A percentile compares a stretch with the other conserved stretches of the same genome.
These are phyloP conservation scores for Lobophora halterata DNA, from an alignment of 2,888 invertebrate species.

Conservation along the genomic window DNA sequence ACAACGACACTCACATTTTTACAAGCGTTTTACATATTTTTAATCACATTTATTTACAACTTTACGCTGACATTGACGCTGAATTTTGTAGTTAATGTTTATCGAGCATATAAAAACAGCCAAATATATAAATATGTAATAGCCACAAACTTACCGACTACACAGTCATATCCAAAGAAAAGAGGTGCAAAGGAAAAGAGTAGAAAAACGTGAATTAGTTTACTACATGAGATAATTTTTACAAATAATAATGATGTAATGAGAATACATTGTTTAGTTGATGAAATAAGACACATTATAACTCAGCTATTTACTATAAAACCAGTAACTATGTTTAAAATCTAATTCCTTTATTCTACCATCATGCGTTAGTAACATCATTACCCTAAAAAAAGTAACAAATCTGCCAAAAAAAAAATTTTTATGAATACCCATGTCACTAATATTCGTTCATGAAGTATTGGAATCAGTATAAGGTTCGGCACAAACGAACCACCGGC, in stretches of 20 bases:
- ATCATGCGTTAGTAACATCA: too few relatives aligned
- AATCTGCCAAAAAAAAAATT: too few relatives aligned
- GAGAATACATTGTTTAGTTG: slow-evolving; percentile 8
- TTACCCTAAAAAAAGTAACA: too few relatives aligned
- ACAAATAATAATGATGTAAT: slow-evolving; percentile 14
- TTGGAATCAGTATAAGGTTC: too few relatives aligned
- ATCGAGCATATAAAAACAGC: slow-evolving; percentile 16
- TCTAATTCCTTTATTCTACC: too few relatives aligned
- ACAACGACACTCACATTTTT: slow-evolving; percentile 19
- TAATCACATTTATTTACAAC: slow-evolving; percentile 10
- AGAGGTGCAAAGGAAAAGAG: slow-evolving; percentile 52
- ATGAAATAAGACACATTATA: slow-evolving; percentile 6
- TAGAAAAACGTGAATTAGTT: slow-evolving; percentile 44
- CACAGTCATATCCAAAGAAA: slow-evolving; percentile 46
- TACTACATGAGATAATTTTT: slow-evolving; percentile 20
- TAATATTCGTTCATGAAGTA: too few relatives aligned
- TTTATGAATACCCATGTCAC: too few relatives aligned
- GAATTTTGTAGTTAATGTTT: not conserved
- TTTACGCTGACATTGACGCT: too few relatives aligned
- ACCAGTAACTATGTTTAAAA: not conserved
- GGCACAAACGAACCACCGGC: too few relatives aligned
- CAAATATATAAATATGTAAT: slow-evolving; percentile 23
- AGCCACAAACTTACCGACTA: slow-evolving; percentile 72
- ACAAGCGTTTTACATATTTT: slow-evolving; percentile 12
- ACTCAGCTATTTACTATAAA: not conserved